Percentiles rank a stretch among this genome's conserved stretches.
Conservation (phyloP, 2,113 vertebrate genomes). For the Gopherus flavomarginatus region DNA sequence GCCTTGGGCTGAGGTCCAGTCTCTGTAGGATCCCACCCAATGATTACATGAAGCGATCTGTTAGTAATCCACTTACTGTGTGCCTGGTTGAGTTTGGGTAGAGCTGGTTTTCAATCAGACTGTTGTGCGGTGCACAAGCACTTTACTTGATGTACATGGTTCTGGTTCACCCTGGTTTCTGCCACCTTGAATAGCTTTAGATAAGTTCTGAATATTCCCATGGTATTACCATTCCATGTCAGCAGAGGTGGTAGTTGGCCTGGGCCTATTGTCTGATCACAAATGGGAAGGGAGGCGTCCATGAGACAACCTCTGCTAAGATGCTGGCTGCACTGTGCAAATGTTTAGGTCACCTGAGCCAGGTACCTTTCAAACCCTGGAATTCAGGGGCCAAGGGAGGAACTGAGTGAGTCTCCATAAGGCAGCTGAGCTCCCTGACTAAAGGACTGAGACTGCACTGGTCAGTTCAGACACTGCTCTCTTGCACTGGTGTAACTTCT, state of each 20-base stretch:
- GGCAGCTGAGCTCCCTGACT: not conserved
- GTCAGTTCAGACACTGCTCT: not conserved
- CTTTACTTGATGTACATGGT: not conserved
- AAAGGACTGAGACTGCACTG: not conserved
- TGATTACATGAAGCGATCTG: not conserved
- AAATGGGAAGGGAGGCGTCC: not conserved
- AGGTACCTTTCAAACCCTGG: not conserved
- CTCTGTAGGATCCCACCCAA: not conserved
- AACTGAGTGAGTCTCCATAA: not conserved
- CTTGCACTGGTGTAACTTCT: not conserved
- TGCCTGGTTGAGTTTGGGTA: no score
- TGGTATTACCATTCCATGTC: not conserved
- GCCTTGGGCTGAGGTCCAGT: not conserved
- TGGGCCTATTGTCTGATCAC: not conserved
- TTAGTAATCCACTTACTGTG: no score
- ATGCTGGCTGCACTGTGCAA: not conserved
- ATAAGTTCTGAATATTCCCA: not conserved
- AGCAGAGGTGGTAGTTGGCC: not conserved
- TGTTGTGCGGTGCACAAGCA: no score
- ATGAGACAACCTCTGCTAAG: not conserved
- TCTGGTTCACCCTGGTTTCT: not conserved
- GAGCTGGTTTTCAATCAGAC: no score
- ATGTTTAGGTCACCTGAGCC: no score
- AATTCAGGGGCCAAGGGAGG: no score
- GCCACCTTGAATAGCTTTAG: not conserved